These are phyloP conservation scores for Leucoraja erinaceus DNA, from an alignment of 2,113 vertebrate genomes.

Conservation along the genomic window DNA sequence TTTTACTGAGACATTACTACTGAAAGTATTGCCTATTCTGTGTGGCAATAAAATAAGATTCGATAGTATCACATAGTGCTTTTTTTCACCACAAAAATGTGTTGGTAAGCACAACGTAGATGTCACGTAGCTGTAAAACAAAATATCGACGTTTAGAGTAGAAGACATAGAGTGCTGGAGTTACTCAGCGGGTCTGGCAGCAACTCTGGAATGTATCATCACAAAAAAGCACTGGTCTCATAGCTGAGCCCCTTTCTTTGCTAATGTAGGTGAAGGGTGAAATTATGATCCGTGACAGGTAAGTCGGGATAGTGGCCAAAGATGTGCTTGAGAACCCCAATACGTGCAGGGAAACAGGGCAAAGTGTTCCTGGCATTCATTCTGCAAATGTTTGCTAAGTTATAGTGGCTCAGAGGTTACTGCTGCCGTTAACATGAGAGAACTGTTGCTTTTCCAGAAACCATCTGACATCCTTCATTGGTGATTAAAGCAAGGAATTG, in stretches of 20 bases:
- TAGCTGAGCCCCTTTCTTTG: not conserved
- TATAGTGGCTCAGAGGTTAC: no score
- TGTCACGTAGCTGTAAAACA: no score
- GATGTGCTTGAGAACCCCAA: no score
- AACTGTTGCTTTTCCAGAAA: not conserved
- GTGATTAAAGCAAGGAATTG: not conserved
- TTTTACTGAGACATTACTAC: not conserved
- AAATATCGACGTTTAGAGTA: no score
- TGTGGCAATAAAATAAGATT: not conserved
- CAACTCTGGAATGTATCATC: no score
- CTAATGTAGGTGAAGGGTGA: not conserved
- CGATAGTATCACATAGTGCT: not conserved
- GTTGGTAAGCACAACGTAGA: no score
- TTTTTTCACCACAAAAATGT: no score
- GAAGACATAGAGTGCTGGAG: no score
- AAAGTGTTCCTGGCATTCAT: not conserved
- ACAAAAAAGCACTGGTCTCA: not conserved
- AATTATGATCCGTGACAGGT: not conserved
- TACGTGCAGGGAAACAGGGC: not conserved
- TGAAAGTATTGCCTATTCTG: not conserved
- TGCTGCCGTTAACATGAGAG: not conserved
- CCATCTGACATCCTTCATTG: not conserved
- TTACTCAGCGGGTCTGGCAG: no score
- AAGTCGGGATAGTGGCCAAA: not conserved
- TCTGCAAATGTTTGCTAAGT: not conserved